Evolutionary conservation across 2,113 vertebrate species (phyloP), one percentile per base, ranked within the genome.

Genomic region (Marmota flaviventris): DNA sequence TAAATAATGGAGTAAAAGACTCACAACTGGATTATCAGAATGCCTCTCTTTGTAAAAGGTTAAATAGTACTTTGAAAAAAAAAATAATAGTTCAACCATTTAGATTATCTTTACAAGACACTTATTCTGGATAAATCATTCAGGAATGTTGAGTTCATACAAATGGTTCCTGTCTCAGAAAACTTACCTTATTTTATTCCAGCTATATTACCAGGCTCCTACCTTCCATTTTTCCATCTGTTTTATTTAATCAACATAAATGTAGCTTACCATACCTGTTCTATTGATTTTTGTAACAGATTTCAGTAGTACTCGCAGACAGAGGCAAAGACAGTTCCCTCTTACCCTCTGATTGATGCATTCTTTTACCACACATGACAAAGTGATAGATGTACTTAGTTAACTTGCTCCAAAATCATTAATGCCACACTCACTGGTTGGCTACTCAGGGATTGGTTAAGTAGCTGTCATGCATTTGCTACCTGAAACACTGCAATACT

Each of bases 321-420:
- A 91, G 85, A 98, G 98, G 95, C 6, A 5, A n/a, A 97, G 94
- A 89, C 79, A 95, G n/a, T 84, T 96, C 69, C 89, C 32, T 98
- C 87, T 98, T 98, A 94, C 93, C 82, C 86, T 96, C 97, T 99
- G 98, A 98, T 97, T 98, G 98, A 99, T 99, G 95, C 20, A 78
- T 98, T 98, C 97, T 98, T 98, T 98, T 98, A 98, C 72, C 51
- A 45, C 97, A 88, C 84, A 86, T 98, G 98, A 98, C 98, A 98
- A 98, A 98, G 97, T 98, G 98, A 98, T 98, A 98, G 98, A 99
- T 99, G 98, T 95, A 98, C 97, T 98, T 98, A 97, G 98, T 98
- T 98, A 99, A 97, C 98, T 98, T 98, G 97, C 96, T 98, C 95
- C 98, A 97, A 97, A 98, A 98, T 98, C 98, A 97, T 98, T 98